Evolutionary conservation across 37 sponge, comb jelly and placozoan species (phyloP).

Genomic region (Hormiphora californensis): DNA sequence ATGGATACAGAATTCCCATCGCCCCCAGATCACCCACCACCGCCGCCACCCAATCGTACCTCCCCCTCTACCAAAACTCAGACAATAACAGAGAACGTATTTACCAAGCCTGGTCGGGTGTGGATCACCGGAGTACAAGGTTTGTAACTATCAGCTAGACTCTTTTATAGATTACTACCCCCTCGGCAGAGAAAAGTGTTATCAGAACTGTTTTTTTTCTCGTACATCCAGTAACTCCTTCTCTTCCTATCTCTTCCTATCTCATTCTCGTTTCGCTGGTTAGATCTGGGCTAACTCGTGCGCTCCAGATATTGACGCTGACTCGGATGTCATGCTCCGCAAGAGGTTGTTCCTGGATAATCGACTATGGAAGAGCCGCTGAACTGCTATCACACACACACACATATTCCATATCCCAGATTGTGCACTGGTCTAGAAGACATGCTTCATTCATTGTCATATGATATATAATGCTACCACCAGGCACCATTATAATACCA

Average conservation of each 20-base stretch:
- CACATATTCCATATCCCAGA: neutral
- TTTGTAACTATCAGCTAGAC: too few species aligned
- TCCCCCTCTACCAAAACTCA: conserved; percentile 32
- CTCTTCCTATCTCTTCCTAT: neutral
- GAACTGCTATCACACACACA: neutral
- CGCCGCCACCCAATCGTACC: too few species aligned
- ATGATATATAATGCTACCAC: too few species aligned
- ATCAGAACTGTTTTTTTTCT: too few species aligned
- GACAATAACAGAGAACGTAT: conserved; percentile 45
- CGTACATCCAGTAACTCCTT: neutral
- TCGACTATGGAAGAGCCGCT: conserved; percentile 42
- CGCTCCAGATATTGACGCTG: conserved; percentile 26
- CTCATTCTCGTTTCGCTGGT: too few species aligned
- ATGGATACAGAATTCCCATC: too few species aligned
- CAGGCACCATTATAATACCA: too few species aligned
- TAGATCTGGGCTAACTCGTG: too few species aligned
- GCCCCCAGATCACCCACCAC: too few species aligned
- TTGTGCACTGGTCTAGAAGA: neutral
- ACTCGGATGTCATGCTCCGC: neutral
- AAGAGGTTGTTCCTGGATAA: conserved; percentile 41
- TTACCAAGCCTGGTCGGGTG: conserved; percentile 43
- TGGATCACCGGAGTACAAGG: conserved; percentile 52
- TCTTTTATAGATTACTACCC: too few species aligned
- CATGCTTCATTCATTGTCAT: neutral
- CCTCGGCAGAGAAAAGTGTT: too few species aligned